Base-by-base conservation (phyloP, 2,113 vertebrate genomes). In the Syrrhaptes paradoxus region DNA sequence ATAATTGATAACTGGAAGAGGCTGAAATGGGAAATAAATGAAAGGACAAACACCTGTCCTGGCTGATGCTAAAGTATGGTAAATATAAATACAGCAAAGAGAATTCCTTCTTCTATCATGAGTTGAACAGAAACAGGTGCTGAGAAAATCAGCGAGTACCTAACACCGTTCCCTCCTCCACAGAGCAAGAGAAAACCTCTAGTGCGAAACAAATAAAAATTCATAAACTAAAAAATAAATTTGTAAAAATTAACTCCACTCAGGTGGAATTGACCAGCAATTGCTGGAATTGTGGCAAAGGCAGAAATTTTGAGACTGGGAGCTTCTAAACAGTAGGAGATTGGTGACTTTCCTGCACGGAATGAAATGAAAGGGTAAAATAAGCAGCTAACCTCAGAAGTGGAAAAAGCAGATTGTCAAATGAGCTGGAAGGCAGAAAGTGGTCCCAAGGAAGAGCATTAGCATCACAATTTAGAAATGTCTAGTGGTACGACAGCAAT, bases 1-100 rank as follows among this genome's bases (percentile, higher is more conserved):
- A 83, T 85, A 87, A 94, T 54, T 83, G 85, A 79, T 95, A 94
- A 28, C 72, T 17, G 6, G 65, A 87, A 94, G 52, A 61, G 29
- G 62, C 28, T 90, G 59, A 74, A 84, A 74, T 54, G 41, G 68
- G 46, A 90, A 88, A 79, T 48, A 91, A 77, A 91, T 72, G 67
- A 57, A 91, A 90, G 59, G 77, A 76, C 55, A 45, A 54, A 80
- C 22, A 66, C 19, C 25, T 66, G 16, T 48, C 28, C 43, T 65
- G 51, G 12, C 66, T 73, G 32, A 49, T 85, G 77, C 52, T 79
- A 14, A 81, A 75, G 20, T 19, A 48, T 0, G 52, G 17, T 24
- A 49, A 82, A 89, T 34, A 92, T 4, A 70, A 79, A 71, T 26
- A 38, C 9, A 81, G 26, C 28, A 81, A 54, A 73, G 59, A 90